Conservation (phyloP, 2,888 invertebrate species). For the Phengaris alcon region DNA sequence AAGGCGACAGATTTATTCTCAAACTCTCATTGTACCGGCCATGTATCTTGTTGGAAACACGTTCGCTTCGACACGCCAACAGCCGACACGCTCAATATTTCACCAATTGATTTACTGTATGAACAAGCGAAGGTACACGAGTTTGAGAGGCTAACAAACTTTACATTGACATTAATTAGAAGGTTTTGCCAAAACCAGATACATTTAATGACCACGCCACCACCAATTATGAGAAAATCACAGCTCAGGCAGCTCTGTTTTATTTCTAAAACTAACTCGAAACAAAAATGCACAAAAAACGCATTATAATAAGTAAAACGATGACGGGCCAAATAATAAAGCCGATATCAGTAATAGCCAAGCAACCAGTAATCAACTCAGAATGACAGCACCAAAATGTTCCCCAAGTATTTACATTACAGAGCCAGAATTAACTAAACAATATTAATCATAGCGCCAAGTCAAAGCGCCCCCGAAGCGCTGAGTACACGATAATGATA, state of each 20-base stretch:
- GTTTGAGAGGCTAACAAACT: slow-evolving; percentile 2
- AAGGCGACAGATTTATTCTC: slow-evolving; percentile 43
- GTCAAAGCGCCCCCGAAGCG: slow-evolving; percentile 65
- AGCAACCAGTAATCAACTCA: slow-evolving; percentile 57
- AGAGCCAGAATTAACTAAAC: slow-evolving; percentile 75
- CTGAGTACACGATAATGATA: slow-evolving; percentile 77
- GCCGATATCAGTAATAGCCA: slow-evolving; percentile 28
- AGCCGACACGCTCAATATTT: slow-evolving; percentile 23
- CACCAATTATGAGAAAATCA: not conserved
- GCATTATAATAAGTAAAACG: slow-evolving; percentile 23
- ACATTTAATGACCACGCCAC: not conserved
- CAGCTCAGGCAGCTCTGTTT: too few species aligned
- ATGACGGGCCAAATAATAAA: slow-evolving; percentile 27
- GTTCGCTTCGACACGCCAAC: slow-evolving; percentile 24
- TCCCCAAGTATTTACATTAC: slow-evolving; percentile 71
- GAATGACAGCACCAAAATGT: slow-evolving; percentile 66
- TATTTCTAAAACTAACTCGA: not conserved
- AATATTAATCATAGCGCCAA: slow-evolving; percentile 74
- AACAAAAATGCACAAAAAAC: slow-evolving; percentile 13
- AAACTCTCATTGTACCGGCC: slow-evolving; percentile 41
- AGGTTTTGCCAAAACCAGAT: not conserved
- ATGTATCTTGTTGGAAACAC: slow-evolving; percentile 25
- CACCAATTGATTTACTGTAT: slow-evolving; percentile 26
- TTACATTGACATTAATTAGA: slow-evolving; percentile 9
- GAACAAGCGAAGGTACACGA: not conserved